A percentile compares a stretch with the other conserved stretches of the same genome.
Conservation (phyloP, 2,888 invertebrate species). For the Athetis lepigone region DNA sequence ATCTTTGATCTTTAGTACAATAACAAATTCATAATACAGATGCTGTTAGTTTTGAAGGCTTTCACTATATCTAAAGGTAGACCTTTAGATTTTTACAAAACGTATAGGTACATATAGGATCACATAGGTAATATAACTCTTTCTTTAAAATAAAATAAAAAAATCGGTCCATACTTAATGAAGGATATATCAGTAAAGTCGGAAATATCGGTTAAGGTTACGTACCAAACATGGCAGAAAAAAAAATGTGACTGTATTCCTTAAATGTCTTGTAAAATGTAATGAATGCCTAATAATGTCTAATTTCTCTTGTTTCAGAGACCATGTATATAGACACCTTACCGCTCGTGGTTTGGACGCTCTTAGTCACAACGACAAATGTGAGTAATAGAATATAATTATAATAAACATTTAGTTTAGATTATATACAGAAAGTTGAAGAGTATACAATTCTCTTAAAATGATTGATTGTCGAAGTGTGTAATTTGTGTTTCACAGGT, state of each 20-base stretch:
- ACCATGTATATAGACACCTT: conserved; percentile 97
- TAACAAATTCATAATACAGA: no score
- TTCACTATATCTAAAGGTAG: no score
- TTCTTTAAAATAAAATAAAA: no score
- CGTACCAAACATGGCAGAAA: no score
- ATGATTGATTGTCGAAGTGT: conserved; percentile 45
- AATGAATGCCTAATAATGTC: conserved; percentile 16
- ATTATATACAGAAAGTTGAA: not conserved
- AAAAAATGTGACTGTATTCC: not conserved
- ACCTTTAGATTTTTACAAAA: no score
- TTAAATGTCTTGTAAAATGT: not conserved
- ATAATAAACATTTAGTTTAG: conserved; percentile 2
- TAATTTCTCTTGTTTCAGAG: conserved; percentile 93
- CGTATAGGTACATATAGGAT: no score
- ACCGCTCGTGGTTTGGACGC: conserved; percentile 97
- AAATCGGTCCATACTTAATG: no score
- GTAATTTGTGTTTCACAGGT: conserved; percentile 88
- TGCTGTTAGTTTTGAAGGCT: no score
- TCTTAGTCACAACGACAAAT: conserved; percentile 94
- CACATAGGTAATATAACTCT: no score
- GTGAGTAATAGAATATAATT: conserved; percentile 90
- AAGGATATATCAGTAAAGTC: no score
- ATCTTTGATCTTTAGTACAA: no score
- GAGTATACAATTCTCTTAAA: conserved; percentile 6
- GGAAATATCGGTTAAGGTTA: no score